Evolutionary conservation across 2,113 vertebrate genomes (phyloP).

Genomic region (Blennius ocellaris): DNA sequence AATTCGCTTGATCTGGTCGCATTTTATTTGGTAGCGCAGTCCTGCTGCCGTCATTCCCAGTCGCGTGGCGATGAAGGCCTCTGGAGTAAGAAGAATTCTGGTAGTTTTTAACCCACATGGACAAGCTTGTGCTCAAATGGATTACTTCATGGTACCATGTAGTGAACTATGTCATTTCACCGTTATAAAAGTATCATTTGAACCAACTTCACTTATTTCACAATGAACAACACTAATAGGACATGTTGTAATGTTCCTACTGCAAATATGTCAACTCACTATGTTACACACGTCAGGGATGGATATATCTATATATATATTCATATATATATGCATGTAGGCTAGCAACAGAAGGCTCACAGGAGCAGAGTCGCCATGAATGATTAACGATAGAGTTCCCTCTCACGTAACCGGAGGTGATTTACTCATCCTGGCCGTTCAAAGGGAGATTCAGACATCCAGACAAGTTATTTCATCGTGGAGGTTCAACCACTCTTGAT

Average conservation of each 20-base stretch:
- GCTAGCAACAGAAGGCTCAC: slow-evolving; percentile 14
- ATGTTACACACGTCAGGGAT: background rate
- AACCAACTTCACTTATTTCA: too few species aligned
- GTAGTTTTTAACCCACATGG: too few species aligned
- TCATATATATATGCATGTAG: slow-evolving; percentile 11
- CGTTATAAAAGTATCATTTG: too few species aligned
- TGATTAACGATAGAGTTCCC: slow-evolving; percentile 68
- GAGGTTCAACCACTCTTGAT: slow-evolving; percentile 16
- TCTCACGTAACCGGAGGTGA: slow-evolving; percentile 66
- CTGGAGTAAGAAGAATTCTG: too few species aligned
- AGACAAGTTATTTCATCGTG: slow-evolving; percentile 34
- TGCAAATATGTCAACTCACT: background rate
- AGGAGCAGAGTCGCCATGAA: slow-evolving; percentile 56
- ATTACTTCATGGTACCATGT: too few species aligned
- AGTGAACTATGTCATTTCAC: too few species aligned
- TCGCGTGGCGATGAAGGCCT: too few species aligned
- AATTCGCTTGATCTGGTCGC: slow-evolving; percentile 60
- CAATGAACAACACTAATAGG: background rate
- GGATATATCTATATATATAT: too few species aligned
- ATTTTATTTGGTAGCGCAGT: background rate
- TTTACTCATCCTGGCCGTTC: slow-evolving; percentile 48
- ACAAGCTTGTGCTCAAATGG: too few species aligned
- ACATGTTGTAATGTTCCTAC: slow-evolving; percentile 19
- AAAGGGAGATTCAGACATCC: slow-evolving; percentile 20
- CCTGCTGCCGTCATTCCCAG: too few species aligned